Evolutionary conservation across 2,888 invertebrate species (phyloP).

Genomic region (Griposia aprilina): DNA sequence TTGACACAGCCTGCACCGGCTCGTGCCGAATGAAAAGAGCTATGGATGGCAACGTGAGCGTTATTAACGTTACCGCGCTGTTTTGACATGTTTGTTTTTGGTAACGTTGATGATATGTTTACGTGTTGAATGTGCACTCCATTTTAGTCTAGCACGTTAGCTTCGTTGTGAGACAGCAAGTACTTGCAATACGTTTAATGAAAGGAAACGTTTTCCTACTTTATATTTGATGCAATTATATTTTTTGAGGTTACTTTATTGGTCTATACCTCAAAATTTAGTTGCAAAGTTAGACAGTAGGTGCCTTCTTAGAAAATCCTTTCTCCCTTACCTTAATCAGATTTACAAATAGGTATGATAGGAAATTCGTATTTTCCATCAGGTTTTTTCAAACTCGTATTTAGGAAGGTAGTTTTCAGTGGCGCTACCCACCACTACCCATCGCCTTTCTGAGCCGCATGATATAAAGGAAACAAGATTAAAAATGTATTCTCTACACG

Average conservation of each 20-base stretch:
- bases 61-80: slow-evolving; percentile 84
- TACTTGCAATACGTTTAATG: slow-evolving; percentile 21
- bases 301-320: neutral
- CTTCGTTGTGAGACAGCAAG: slow-evolving; percentile 53
- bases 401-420: slow-evolving; percentile 66
- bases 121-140: slow-evolving; percentile 69
- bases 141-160: slow-evolving; percentile 35
- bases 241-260: neutral
- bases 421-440: slow-evolving; percentile 58
- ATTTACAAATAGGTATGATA: slow-evolving; percentile 28
- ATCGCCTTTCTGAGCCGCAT: slow-evolving; percentile 82
- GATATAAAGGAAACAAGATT: slow-evolving; percentile 89
- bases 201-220: neutral
- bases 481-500: slow-evolving; percentile 90
- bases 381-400: slow-evolving; percentile 29
- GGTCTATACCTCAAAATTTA: neutral
- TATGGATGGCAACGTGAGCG: slow-evolving; percentile 84
- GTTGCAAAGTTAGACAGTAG: neutral
- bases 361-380: neutral
- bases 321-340: neutral
- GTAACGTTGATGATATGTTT: slow-evolving; percentile 76
- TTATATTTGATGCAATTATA: neutral
- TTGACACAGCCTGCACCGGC: slow-evolving; percentile 89
- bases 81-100: slow-evolving; percentile 82
- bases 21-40: slow-evolving; percentile 87